A percentile compares a stretch with the other conserved stretches of the same genome.
phyloP scores from a whole-genome alignment of 2,888 invertebrate genomes.

The Charanyca ferruginea region DNA sequence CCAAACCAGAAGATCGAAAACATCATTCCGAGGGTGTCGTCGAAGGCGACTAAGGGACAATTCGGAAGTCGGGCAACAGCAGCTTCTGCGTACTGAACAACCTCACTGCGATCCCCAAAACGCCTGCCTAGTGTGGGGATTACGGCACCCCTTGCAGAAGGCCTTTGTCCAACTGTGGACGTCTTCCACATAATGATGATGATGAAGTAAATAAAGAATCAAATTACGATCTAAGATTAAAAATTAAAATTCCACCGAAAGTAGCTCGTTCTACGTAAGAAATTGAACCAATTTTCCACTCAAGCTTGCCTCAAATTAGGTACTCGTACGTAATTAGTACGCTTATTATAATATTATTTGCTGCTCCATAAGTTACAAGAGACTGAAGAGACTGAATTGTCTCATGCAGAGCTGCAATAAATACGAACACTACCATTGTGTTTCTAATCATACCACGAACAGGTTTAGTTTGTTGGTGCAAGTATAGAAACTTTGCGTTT shows the following conservation, averaged over 20 bases:
- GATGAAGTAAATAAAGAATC: no score
- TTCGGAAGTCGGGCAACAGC: no score
- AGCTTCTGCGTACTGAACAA: no score
- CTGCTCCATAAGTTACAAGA: constrained; percentile 25
- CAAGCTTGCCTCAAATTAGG: background rate
- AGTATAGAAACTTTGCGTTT: constrained; percentile 9
- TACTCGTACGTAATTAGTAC: constrained; percentile 10
- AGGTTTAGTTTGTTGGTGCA: constrained; percentile 49
- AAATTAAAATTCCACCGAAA: background rate
- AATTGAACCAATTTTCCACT: background rate
- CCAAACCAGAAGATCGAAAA: no score
- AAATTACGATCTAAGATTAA: background rate
- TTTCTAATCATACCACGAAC: constrained; percentile 65
- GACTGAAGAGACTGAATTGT: constrained; percentile 46
- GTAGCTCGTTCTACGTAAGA: no score
- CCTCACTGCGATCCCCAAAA: no score
- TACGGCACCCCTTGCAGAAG: no score
- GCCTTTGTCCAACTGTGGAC: no score
- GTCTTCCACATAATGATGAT: no score
- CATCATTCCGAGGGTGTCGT: no score
- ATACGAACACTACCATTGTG: constrained; percentile 60
- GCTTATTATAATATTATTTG: constrained; percentile 22
- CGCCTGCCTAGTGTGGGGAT: no score
- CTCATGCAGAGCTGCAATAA: constrained; percentile 58
- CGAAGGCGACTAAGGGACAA: no score